Evolutionary conservation across 2,797 vertebrate genomes (phyloP), one percentile per base, ranked within the genome.

Genomic region (Microctenopoma stevenorrisi): DNA sequence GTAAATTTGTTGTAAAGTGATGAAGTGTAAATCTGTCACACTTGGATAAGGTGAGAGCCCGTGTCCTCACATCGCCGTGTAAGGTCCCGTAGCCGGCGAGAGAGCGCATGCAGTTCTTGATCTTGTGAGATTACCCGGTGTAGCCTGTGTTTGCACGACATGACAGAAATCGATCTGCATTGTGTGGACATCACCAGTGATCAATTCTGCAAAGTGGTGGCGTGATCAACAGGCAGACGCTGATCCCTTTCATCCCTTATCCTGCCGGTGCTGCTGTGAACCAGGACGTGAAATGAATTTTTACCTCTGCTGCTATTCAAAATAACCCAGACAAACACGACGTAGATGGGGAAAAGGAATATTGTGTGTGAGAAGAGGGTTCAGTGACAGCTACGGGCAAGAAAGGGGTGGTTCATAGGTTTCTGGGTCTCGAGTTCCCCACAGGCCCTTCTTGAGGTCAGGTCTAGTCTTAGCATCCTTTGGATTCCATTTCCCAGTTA

Each of bases 401-500:
- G 40, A 72, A 28, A 47, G 48, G 49, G 22, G 18, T 1, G 64
- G 59, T 53, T 59, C 33, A 68, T 47, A 65, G 37, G 49, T 40
- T 70, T 49, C 35, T 61, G 40, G 7, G 53, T 44, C 3, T 48
- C 2, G 0, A n/a, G 44, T 43, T 64, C 22, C 65, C 59, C 53
- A 13, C 1, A 0, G 33, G 16, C 30, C 57, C 4, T 3, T 3
- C 43, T 33, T 26, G 42, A 61, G 44, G 18, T 77, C 67, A 52
- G 28, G 14, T 18, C 35, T 18, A 0, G 25, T 43, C 47, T 11
- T 5, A 18, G 11, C 2, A 3, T 50, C 35, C 55, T 60, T 60
- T 68, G 38, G 33, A 51, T 60, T 66, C 7, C 49, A 53, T 77
- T 60, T 73, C 38, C 65, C 40, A 38, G 72, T 78, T 78, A 67